A percentile compares a stretch with the other conserved stretches of the same genome.
phyloP scores from a whole-genome alignment of 92 coral and sea anemone species.

The Phymanthus crucifer region DNA sequence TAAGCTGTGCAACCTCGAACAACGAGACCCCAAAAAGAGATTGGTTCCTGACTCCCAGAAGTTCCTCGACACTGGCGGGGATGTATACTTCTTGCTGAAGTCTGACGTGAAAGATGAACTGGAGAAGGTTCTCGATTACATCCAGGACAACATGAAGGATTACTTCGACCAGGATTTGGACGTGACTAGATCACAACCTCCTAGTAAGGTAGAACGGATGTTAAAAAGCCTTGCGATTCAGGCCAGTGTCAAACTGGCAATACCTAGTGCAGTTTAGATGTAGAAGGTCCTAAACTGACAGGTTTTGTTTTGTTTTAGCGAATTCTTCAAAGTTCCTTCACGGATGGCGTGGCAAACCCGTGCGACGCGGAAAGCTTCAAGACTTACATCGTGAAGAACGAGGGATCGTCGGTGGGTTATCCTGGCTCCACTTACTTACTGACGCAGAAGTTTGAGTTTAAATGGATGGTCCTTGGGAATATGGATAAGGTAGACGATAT shows the following conservation, averaged over 20 bases:
- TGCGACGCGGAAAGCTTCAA: conserved; percentile 68
- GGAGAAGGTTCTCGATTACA: conserved; percentile 42
- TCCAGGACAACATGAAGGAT: conserved; percentile 26
- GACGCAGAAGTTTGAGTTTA: conserved; percentile 77
- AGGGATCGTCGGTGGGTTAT: conserved; percentile 40
- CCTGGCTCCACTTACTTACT: conserved; percentile 73
- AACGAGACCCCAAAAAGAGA: conserved; percentile 14
- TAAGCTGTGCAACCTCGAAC: conserved; percentile 50
- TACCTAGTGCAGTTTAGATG: background rate
- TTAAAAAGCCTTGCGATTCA: too few species aligned
- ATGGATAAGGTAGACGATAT: conserved; percentile 62
- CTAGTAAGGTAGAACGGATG: conserved; percentile 9
- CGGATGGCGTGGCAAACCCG: conserved; percentile 73
- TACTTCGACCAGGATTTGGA: conserved; percentile 36
- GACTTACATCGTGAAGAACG: conserved; percentile 53
- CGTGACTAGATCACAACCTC: conserved; percentile 27
- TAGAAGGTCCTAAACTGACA: background rate
- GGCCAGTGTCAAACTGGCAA: too few species aligned
- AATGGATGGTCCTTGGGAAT: conserved; percentile 71
- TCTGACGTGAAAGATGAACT: conserved; percentile 42
- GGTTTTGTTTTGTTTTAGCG: conserved; percentile 7
- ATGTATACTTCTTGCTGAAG: conserved; percentile 66
- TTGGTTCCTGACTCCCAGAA: conserved; percentile 65
- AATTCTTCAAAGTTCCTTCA: conserved; percentile 66
- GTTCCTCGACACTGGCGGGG: conserved; percentile 79